Conservation (phyloP, 2,888 invertebrate genomes). For the Glyphotaelius pellucidus region DNA sequence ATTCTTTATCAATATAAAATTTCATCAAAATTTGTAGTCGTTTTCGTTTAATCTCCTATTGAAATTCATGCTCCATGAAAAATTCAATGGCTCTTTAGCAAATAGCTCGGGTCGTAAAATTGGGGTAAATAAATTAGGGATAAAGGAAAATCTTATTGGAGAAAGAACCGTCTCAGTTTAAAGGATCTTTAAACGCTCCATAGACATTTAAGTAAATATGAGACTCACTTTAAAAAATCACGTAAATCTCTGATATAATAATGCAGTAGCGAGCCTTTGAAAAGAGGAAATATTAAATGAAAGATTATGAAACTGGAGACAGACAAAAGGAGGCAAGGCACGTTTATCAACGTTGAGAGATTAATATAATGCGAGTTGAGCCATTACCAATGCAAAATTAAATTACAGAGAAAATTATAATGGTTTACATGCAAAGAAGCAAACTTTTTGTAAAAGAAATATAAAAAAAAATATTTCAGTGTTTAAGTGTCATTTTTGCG, state of each 20-base stretch:
- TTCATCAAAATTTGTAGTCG: not conserved
- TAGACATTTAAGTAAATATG: not conserved
- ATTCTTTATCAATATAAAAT: not conserved
- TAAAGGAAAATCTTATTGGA: not conserved
- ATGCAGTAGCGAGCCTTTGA: not conserved
- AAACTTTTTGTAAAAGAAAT: no score
- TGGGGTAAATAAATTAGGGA: not conserved
- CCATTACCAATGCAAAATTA: not conserved
- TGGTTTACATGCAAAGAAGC: no score
- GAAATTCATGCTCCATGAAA: not conserved
- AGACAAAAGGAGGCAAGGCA: not conserved
- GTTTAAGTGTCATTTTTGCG: no score
- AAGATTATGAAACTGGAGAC: not conserved
- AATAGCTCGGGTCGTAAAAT: conserved; percentile 13
- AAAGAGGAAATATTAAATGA: not conserved
- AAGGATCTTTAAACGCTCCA: conserved; percentile 15
- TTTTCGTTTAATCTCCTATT: not conserved
- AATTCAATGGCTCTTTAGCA: conserved; percentile 4
- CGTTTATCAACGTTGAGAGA: not conserved
- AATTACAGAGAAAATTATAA: not conserved
- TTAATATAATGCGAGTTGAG: not conserved
- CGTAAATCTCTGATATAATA: not conserved
- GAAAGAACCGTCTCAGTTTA: conserved; percentile 15
- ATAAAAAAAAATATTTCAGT: no score
- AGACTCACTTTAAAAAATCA: not conserved